Percentiles rank a stretch among this genome's conserved stretches.
Evolutionary conservation across 2,888 invertebrate species (phyloP).

Genomic region (Nephrocerus scutellatus): DNA sequence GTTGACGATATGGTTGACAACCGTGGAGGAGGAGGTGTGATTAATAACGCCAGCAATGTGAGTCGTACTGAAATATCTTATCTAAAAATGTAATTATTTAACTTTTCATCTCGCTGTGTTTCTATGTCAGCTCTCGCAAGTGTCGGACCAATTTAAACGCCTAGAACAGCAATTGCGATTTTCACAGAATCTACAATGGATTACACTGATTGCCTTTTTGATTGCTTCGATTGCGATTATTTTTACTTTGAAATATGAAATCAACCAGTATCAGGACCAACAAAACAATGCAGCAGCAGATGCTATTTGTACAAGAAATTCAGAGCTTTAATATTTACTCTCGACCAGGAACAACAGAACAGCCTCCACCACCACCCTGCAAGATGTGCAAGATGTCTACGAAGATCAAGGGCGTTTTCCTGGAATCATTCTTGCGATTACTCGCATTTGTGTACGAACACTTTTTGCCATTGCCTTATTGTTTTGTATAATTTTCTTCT

Average conservation of each 20-base stretch:
- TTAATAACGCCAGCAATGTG: slow-evolving; percentile 8
- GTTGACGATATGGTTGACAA: slow-evolving; percentile 25
- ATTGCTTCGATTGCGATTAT: slow-evolving; percentile 45
- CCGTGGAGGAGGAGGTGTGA: slow-evolving; percentile 11
- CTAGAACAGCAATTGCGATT: slow-evolving; percentile 50
- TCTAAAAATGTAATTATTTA: background rate
- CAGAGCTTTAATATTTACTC: too few species aligned
- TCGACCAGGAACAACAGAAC: too few species aligned
- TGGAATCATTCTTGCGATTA: too few species aligned
- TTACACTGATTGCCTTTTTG: slow-evolving; percentile 50
- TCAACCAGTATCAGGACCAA: too few species aligned
- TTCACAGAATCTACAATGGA: slow-evolving; percentile 50
- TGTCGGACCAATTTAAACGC: slow-evolving; percentile 42
- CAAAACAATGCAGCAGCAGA: too few species aligned
- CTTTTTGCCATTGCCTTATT: too few species aligned
- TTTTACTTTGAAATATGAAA: slow-evolving; percentile 48
- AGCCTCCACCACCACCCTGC: too few species aligned
- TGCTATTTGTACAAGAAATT: too few species aligned
- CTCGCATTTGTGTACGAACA: too few species aligned
- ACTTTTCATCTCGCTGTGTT: slow-evolving; percentile 6
- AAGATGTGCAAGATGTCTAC: too few species aligned
- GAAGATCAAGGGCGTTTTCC: too few species aligned
- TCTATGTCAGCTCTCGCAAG: slow-evolving; percentile 34
- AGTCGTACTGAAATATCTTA: background rate
- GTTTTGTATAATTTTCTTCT: too few species aligned